A percentile compares a stretch with the other conserved stretches of the same genome.
Evolutionary conservation across 2,113 vertebrate genomes (phyloP).

Genomic region (Xenopus tropicalis): UCB_Xtro_10.0 CM004446.2:24081501-24082000

Average conservation of each 20-base stretch:
- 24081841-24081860: too few relatives aligned
- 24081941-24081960: background rate
- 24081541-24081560: slow-evolving; percentile 19
- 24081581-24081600: slow-evolving; percentile 4
- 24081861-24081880: too few relatives aligned
- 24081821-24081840: too few relatives aligned
- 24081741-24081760: too few relatives aligned
- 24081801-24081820: too few relatives aligned
- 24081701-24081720: background rate
- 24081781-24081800: too few relatives aligned
- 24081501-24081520: slow-evolving; percentile 24
- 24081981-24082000: slow-evolving; percentile 15
- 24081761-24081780: too few relatives aligned
- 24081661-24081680: slow-evolving; percentile 2
- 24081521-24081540: slow-evolving; percentile 16
- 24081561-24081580: slow-evolving; percentile 1
- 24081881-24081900: background rate
- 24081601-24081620: slow-evolving; percentile 4
- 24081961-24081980: slow-evolving; percentile 3
- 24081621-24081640: background rate
- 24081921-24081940: background rate
- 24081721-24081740: too few relatives aligned
- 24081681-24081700: slow-evolving; percentile 24
- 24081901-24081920: background rate
- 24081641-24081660: background rate